Conservation (phyloP, 2,888 invertebrate genomes). For the Parnassius mnemosyne region DNA sequence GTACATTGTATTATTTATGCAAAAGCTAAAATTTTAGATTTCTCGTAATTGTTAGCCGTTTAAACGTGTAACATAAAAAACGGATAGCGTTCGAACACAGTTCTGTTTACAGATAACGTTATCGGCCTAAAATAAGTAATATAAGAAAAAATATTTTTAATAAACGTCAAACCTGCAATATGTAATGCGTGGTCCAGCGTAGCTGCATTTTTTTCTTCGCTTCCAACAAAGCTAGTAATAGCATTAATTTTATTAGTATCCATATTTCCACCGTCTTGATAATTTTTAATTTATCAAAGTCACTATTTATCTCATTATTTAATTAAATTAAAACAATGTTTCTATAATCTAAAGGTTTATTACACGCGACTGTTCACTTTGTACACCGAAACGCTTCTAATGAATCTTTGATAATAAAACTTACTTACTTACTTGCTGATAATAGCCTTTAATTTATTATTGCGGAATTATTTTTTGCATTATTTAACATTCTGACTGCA, state of each 20-base stretch:
- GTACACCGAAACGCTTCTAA: constrained; percentile 4
- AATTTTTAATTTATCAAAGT: neutral
- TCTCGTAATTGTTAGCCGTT: too few relatives aligned
- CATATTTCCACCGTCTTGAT: neutral
- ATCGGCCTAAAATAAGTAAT: too few relatives aligned
- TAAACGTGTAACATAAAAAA: too few relatives aligned
- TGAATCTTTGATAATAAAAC: constrained; percentile 20
- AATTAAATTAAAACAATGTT: neutral
- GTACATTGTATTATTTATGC: too few relatives aligned
- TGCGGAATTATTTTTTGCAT: too few relatives aligned
- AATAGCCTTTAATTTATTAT: constrained; percentile 2
- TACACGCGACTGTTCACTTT: constrained; percentile 7
- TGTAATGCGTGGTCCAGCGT: constrained; percentile 21
- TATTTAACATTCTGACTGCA: too few relatives aligned
- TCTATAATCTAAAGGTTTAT: neutral
- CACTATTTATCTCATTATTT: constrained; percentile 2
- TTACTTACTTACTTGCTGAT: constrained; percentile 7
- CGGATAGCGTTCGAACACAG: too few relatives aligned
- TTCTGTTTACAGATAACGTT: too few relatives aligned
- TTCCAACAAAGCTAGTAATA: constrained; percentile 6
- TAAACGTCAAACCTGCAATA: constrained; percentile 18
- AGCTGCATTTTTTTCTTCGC: constrained; percentile 8
- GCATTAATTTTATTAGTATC: constrained; percentile 10
- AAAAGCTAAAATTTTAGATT: too few relatives aligned
- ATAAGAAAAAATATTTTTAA: too few relatives aligned